phyloP scores from a whole-genome alignment of 2,888 invertebrate genomes.

The Drosophila siamana region DNA sequence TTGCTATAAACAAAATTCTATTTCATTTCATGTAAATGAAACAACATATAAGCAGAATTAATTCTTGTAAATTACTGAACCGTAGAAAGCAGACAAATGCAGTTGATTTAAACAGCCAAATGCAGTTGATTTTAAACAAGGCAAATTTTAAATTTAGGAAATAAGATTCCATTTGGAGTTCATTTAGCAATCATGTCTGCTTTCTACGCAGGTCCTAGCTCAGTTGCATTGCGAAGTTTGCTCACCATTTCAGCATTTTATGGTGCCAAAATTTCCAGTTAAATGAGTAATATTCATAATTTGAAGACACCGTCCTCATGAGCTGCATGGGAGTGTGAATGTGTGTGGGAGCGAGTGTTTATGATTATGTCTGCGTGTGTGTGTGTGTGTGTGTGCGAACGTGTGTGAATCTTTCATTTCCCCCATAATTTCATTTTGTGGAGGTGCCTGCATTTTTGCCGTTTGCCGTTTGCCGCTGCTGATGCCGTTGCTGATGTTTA shows the following conservation, averaged over 20 bases:
- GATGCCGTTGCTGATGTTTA: slow-evolving; percentile 50
- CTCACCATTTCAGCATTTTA: neutral
- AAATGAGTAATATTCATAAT: slow-evolving; percentile 44
- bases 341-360: slow-evolving; percentile 2
- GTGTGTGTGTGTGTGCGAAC: neutral
- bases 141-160: no score
- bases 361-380: slow-evolving; percentile 1
- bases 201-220: no score
- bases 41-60: no score
- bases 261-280: slow-evolving; percentile 5
- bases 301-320: slow-evolving; percentile 25
- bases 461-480: neutral
- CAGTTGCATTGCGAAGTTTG: neutral
- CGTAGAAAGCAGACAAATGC: no score
- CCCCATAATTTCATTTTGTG: slow-evolving; percentile 13
- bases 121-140: no score
- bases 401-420: slow-evolving; percentile 45
- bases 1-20: no score
- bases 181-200: no score
- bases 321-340: slow-evolving; percentile 5
- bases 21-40: no score
- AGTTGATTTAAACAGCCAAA: no score
- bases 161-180: no score
- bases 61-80: no score
- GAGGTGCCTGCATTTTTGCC: slow-evolving; percentile 39